phyloP scores from a whole-genome alignment of 2,797 vertebrate genomes.

The Chelidonichthys spinosus region DNA sequence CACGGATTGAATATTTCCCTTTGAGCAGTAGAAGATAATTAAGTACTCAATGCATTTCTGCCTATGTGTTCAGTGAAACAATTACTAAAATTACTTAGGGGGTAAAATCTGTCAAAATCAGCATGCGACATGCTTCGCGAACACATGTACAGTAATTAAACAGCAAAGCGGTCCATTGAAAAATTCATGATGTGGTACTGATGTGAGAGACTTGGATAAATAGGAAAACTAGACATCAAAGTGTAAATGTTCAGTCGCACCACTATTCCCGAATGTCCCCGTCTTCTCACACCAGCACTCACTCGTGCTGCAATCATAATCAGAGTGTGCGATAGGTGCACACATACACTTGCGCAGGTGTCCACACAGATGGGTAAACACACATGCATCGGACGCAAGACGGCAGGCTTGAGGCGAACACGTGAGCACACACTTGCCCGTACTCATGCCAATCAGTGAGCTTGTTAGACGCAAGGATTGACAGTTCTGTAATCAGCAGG shows the following conservation, averaged over 20 bases:
- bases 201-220: slow-evolving; percentile 44
- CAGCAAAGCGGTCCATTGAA: slow-evolving; percentile 34
- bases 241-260: slow-evolving; percentile 14
- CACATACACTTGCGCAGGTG: slow-evolving; percentile 43
- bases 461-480: slow-evolving; percentile 57
- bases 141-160: slow-evolving; percentile 51
- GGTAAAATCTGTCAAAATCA: slow-evolving; percentile 46
- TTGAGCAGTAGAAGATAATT: neutral
- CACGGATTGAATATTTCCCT: neutral
- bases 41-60: neutral
- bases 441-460: slow-evolving; percentile 65
- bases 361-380: slow-evolving; percentile 54
- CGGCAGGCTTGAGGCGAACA: slow-evolving; percentile 39
- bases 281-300: slow-evolving; percentile 19
- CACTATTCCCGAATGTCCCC: slow-evolving; percentile 25
- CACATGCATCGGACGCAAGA: slow-evolving; percentile 48
- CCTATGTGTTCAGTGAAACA: slow-evolving; percentile 14
- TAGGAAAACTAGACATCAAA: slow-evolving; percentile 35
- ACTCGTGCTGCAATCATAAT: slow-evolving; percentile 69
- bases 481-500: slow-evolving; percentile 78
- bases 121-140: slow-evolving; percentile 11
- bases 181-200: slow-evolving; percentile 44
- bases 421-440: slow-evolving; percentile 31
- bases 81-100: neutral
- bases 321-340: slow-evolving; percentile 58